phyloP scores from a whole-genome alignment of 2,888 invertebrate genomes.

The Laothoe populi region DNA sequence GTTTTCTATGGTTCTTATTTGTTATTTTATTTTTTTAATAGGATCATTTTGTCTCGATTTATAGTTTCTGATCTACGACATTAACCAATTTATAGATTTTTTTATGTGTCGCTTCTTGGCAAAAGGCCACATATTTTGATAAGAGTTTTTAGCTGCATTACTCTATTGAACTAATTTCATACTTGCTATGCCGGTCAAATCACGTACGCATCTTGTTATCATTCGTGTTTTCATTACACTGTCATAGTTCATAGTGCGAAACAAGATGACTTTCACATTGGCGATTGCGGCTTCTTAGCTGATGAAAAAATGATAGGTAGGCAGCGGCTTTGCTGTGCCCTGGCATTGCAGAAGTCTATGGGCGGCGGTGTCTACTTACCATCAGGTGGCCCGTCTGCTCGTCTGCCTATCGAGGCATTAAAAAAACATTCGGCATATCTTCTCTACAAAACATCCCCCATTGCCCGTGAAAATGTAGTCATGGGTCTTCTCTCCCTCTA shows the following conservation, averaged over 20 bases:
- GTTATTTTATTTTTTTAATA: too few relatives aligned
- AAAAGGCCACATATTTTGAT: conserved; percentile 10
- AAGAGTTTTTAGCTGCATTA: conserved; percentile 14
- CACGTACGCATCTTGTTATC: conserved; percentile 76
- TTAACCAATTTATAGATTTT: conserved; percentile 4
- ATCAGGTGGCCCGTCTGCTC: too few relatives aligned
- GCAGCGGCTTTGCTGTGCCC: too few relatives aligned
- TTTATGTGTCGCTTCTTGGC: neutral
- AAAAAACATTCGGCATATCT: too few relatives aligned
- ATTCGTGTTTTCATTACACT: conserved; percentile 48
- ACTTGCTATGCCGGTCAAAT: conserved; percentile 55
- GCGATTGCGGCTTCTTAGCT: neutral
- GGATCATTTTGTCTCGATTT: neutral
- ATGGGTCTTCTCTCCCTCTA: too few relatives aligned
- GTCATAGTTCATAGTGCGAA: conserved; percentile 36
- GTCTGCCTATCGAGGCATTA: too few relatives aligned
- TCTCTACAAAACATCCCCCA: too few relatives aligned
- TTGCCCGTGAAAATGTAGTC: too few relatives aligned
- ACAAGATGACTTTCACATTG: conserved; percentile 14
- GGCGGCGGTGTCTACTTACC: too few relatives aligned
- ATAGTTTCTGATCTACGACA: neutral
- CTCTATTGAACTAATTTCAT: conserved; percentile 17
- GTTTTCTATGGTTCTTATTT: too few relatives aligned
- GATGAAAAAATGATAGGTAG: too few relatives aligned
- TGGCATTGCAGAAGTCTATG: too few relatives aligned